Base-by-base conservation (phyloP, 2,113 vertebrate species). In the Notechis scutatus region DNA sequence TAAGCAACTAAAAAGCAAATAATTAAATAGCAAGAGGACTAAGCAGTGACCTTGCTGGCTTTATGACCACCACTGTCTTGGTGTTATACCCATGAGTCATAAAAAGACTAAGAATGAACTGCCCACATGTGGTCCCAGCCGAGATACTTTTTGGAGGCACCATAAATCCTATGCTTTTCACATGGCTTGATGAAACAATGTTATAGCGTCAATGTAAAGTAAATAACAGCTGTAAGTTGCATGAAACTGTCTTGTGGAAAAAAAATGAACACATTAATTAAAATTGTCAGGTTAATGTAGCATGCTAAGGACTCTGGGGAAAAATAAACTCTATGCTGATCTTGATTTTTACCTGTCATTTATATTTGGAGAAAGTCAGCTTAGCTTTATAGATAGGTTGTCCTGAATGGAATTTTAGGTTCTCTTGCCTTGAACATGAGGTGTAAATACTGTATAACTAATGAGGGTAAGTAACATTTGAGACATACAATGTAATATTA, bases 221-320 rank as follows among this genome's bases (percentile, higher is more conserved):
- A 96, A 96, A 96, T 97, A 97, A 96, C 97, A 97, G 95, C 97
- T 97, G 97, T 98, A 97, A 97, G 97, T 97, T 98, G 98, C 98
- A 98, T 98, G 98, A 97, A 97, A 87, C 96, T 97, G 97, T 98
- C 92, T 98, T 96, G 97, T 98, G 97, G 97, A 97, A 81, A 97
- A 97, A 81, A 90, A 90, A 97, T 96, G 96, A 98, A 97, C 97
- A 97, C 95, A 96, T 61, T 95, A 95, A 97, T 97, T 97, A 98
- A 98, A 96, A 96, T 96, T 98, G 97, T 98, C 97, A 97, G 98
- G 97, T 98, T 98, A 98, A 97, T 98, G 97, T 98, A 98, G 98
- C 98, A 98, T 98, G 98, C 97, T 98, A 97, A 98, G 96, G 96
- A 97, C 97, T 96, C 96, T 97, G 97, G 97, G 92, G 74, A 97